These are phyloP conservation scores for Promerops cafer DNA, from an alignment of 2,113 vertebrate species.

Conservation along the genomic window DNA sequence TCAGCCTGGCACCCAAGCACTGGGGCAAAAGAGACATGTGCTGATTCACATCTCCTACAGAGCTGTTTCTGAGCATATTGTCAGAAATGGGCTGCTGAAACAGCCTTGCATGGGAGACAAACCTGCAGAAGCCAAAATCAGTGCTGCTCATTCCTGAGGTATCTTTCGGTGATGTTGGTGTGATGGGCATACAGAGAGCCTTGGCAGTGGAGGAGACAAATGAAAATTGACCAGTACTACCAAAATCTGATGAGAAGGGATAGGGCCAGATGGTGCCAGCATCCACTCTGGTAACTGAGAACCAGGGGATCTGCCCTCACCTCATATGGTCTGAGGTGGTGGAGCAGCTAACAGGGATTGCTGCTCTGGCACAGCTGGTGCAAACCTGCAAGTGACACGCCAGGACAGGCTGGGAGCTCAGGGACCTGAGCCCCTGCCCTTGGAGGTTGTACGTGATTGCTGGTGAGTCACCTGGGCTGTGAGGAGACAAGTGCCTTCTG, in stretches of 20 bases:
- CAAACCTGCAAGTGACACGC: neutral
- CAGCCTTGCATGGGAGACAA: neutral
- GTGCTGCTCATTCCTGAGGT: neutral
- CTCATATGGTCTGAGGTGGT: neutral
- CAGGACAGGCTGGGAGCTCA: neutral
- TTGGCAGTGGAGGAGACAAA: neutral
- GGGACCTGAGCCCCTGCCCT: neutral
- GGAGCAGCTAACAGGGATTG: neutral
- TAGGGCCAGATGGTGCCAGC: neutral
- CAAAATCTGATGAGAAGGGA: neutral
- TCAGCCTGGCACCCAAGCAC: neutral
- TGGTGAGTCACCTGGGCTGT: neutral
- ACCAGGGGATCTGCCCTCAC: neutral
- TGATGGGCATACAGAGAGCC: neutral
- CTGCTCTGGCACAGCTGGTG: neutral
- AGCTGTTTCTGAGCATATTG: neutral
- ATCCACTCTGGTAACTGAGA: neutral
- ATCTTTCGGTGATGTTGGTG: neutral
- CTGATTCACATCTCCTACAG: neutral
- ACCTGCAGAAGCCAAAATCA: neutral
- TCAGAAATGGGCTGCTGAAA: neutral
- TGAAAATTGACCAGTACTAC: neutral
- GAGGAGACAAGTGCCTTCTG: neutral
- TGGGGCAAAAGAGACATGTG: neutral
- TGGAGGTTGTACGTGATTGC: neutral